Percentiles rank a stretch among this genome's conserved stretches.
These are phyloP conservation scores for Drosophila neotestacea DNA, from an alignment of 2,888 invertebrate genomes.

Conservation along the genomic window DNA sequence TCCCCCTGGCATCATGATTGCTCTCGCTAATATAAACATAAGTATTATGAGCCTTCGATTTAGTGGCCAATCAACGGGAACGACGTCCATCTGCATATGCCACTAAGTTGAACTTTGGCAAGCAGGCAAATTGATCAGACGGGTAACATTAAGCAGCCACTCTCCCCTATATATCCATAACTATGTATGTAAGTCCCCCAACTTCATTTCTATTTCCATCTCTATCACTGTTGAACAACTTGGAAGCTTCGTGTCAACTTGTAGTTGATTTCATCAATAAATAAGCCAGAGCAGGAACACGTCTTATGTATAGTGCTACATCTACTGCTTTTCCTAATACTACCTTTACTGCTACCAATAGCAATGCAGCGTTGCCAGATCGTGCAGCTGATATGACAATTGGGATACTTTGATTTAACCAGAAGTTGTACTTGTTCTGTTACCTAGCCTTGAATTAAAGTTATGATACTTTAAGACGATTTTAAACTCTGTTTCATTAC, in stretches of 20 bases:
- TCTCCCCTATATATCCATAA: slow-evolving; percentile 11
- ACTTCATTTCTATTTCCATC: not conserved
- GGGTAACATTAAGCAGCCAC: slow-evolving; percentile 72
- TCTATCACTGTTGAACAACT: slow-evolving; percentile 7
- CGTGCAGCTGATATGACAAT: not conserved
- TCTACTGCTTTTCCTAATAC: not conserved
- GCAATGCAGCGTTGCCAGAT: slow-evolving; percentile 44
- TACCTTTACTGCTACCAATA: not conserved
- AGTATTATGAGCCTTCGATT: slow-evolving; percentile 51
- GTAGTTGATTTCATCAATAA: slow-evolving; percentile 76
- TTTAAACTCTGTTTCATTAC: not conserved
- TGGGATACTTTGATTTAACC: not conserved
- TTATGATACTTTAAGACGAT: no score
- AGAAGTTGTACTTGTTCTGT: not conserved
- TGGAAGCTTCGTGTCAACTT: slow-evolving; percentile 70
- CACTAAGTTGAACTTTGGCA: slow-evolving; percentile 9
- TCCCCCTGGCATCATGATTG: slow-evolving; percentile 33
- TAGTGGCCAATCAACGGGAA: slow-evolving; percentile 69
- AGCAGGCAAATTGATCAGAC: slow-evolving; percentile 72
- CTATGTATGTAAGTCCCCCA: slow-evolving; percentile 2
- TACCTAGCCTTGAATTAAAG: not conserved
- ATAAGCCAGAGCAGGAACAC: slow-evolving; percentile 57
- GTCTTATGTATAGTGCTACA: slow-evolving; percentile 36
- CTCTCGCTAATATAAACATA: slow-evolving; percentile 31
- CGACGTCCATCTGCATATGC: slow-evolving; percentile 65